Evolutionary conservation across 1,140 invertebrate genomes (phyloP).

Genomic region (Atta cephalotes): DNA sequence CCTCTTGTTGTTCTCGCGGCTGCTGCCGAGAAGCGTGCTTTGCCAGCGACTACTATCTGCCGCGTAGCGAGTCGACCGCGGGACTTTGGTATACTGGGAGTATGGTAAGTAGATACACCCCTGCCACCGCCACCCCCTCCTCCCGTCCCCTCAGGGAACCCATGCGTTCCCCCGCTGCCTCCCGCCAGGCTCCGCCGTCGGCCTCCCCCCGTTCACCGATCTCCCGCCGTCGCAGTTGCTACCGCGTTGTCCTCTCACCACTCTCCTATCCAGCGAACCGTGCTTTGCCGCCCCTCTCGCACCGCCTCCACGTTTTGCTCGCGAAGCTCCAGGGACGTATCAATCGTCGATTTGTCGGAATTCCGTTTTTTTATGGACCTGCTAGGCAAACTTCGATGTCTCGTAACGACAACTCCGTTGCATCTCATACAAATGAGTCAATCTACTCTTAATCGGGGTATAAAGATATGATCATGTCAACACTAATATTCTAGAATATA

Average conservation of each 20-base stretch:
- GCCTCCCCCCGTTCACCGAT: conserved; percentile 72
- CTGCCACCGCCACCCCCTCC: conserved; percentile 77
- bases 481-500: background rate
- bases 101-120: conserved; percentile 86
- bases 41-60: conserved; percentile 83
- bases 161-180: conserved; percentile 64
- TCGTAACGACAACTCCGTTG: background rate
- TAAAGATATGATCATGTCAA: background rate
- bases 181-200: conserved; percentile 11
- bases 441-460: background rate
- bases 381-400: conserved; percentile 15
- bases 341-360: conserved; percentile 42
- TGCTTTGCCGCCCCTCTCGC: conserved; percentile 50
- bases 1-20: conserved; percentile 42
- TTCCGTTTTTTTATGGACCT: conserved; percentile 1
- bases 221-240: conserved; percentile 55
- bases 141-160: conserved; percentile 69
- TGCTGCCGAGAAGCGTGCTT: conserved; percentile 72
- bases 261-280: conserved; percentile 54
- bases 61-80: conserved; percentile 80
- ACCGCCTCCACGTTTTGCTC: conserved; percentile 51
- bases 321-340: conserved; percentile 72
- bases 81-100: conserved; percentile 84
- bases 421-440: background rate
- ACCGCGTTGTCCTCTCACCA: conserved; percentile 60